Percentiles rank a stretch among this genome's conserved stretches.
These are phyloP conservation scores for Nemurella pictetii DNA, from an alignment of 2,888 invertebrate species.

Conservation along the genomic window DNA sequence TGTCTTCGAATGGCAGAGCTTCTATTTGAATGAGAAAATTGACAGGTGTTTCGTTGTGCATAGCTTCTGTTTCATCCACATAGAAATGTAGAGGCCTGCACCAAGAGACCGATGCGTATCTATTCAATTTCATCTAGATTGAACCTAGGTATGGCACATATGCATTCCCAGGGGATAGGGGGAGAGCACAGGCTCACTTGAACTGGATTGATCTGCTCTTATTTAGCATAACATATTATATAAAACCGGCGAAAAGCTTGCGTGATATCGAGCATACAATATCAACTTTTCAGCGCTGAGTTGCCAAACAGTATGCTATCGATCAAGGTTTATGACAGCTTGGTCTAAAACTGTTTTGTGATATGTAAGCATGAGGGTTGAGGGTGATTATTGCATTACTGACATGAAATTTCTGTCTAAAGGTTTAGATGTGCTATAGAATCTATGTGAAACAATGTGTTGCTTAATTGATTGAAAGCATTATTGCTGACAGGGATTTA, in stretches of 20 bases:
- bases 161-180: not conserved
- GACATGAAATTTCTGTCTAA: not conserved
- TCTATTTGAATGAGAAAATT: not conserved
- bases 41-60: not conserved
- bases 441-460: not conserved
- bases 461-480: not conserved
- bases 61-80: not conserved
- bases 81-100: not conserved
- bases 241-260: not conserved
- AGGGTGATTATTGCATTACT: conserved; percentile 22
- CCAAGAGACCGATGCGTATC: not conserved
- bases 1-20: not conserved
- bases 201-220: not conserved
- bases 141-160: not conserved
- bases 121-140: not conserved
- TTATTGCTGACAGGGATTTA: not conserved
- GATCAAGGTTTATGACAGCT: not conserved
- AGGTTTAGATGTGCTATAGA: not conserved
- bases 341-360: conserved; percentile 21
- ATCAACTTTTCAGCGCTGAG: not conserved
- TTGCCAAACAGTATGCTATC: not conserved
- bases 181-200: not conserved
- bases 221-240: not conserved
- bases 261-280: not conserved
- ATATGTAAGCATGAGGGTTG: not conserved